Evolutionary conservation across 2,797 vertebrate genomes (phyloP), one percentile per base, ranked within the genome.

Genomic region (Glyptemys insculpta): DNA sequence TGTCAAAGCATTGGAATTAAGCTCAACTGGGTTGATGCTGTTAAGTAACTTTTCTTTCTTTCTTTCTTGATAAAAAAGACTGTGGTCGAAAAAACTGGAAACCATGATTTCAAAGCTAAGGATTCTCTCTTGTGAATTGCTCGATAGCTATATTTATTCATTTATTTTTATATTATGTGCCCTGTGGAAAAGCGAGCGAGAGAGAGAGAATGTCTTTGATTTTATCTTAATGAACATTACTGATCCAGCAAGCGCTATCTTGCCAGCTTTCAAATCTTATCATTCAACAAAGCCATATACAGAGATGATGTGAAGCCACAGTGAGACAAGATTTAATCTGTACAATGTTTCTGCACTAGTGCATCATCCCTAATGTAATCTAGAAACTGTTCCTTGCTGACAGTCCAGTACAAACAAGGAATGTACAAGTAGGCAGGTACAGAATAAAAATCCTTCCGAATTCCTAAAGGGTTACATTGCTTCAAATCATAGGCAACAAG

Each of bases 401-500:
- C 85, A 94, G 87, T 50, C 44, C 54, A 19, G 12, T 6, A 0
- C 52, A 23, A 23, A 11, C 34, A 0, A 25, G 82, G 86, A 53
- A 68, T 1, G 16, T 2, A 41, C 86, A 78, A 90, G 91, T 1
- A 79, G 19, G 52, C 50, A 81, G 79, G 56, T n/a, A 15, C 62
- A 83, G 85, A 59, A 85, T 49, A 12, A 53, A 81, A 87, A 86
- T 14, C 82, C 88, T 52, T 34, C 65, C 47, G 50, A 8, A 29
- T 5, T 74, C 54, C 82, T 2, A 1, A 31, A 0, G 1, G 0
- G 0, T 78, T 3, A 0, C 0, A 0, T 49, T 8, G 72, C 25
- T 87, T 8, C 41, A 6, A 23, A 27, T n/a, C 31, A 74, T 11
- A 4, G 11, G 31, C 11, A 49, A 1, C 44, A 23, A 79, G 81